These are phyloP conservation scores for Ctenosaura bakeri DNA, from an alignment of 2,797 vertebrate species.

Conservation along the genomic window DNA sequence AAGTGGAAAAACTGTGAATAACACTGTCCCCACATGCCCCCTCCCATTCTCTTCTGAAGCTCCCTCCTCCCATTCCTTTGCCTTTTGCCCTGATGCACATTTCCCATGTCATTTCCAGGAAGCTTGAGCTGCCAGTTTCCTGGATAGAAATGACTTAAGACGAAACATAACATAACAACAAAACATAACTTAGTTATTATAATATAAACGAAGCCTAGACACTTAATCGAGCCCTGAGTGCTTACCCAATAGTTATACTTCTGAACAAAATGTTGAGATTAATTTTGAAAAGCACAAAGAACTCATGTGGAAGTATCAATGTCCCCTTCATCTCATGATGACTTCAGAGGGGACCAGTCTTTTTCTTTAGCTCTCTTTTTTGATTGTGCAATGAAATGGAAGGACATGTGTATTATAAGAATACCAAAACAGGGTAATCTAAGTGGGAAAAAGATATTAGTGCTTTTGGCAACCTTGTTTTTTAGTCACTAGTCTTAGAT, in stretches of 20 bases:
- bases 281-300: background rate
- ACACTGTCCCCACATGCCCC: too few relatives aligned
- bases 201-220: too few relatives aligned
- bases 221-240: too few relatives aligned
- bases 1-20: too few relatives aligned
- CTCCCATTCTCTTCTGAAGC: too few relatives aligned
- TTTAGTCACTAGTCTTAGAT: background rate
- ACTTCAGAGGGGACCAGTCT: background rate
- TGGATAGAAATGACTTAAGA: too few relatives aligned
- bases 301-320: background rate
- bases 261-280: background rate
- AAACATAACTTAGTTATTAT: too few relatives aligned
- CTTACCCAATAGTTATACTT: background rate
- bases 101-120: too few relatives aligned
- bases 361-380: background rate
- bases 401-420: background rate
- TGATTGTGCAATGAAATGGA: background rate
- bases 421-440: background rate
- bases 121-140: too few relatives aligned
- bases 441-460: background rate
- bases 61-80: too few relatives aligned
- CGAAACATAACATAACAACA: too few relatives aligned
- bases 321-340: background rate
- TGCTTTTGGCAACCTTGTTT: background rate
- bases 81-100: too few relatives aligned